Evolutionary conservation across 2,888 invertebrate species (phyloP).

Genomic region (Thereva nobilitata): DNA sequence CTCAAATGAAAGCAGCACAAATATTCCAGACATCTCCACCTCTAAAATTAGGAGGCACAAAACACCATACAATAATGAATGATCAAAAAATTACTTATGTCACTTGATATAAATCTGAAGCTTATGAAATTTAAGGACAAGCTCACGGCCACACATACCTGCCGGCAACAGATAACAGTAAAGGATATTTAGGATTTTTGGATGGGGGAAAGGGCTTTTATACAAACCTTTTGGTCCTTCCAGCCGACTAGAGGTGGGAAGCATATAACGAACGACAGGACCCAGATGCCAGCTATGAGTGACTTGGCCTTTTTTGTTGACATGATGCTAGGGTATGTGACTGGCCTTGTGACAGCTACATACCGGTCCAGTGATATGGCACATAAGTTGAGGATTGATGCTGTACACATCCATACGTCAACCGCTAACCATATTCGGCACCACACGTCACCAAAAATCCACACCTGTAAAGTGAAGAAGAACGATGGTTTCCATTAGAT

Average conservation of each 20-base stretch:
- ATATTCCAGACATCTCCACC: too few relatives aligned
- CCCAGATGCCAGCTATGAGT: constrained; percentile 91
- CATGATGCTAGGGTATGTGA: constrained; percentile 93
- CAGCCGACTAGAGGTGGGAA: constrained; percentile 95
- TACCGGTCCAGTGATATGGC: constrained; percentile 95
- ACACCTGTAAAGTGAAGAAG: constrained; percentile 66
- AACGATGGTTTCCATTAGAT: not conserved
- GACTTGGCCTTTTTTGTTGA: constrained; percentile 81
- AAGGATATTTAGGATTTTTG: not conserved
- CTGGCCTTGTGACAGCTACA: constrained; percentile 94
- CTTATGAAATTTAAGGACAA: too few relatives aligned
- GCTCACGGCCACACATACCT: too few relatives aligned
- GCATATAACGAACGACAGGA: constrained; percentile 93
- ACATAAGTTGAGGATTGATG: constrained; percentile 93
- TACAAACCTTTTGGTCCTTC: constrained; percentile 74
- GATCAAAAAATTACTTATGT: too few relatives aligned
- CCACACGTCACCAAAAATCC: constrained; percentile 97
- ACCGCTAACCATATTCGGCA: constrained; percentile 96
- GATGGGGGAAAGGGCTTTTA: not conserved
- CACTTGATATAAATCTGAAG: too few relatives aligned
- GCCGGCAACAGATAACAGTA: not conserved
- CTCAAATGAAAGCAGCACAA: too few relatives aligned
- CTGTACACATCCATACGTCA: constrained; percentile 99
- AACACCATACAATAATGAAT: too few relatives aligned
- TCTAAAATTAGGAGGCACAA: too few relatives aligned